Evolutionary conservation across 2,888 invertebrate genomes (phyloP), one percentile per base, ranked within the genome.

Genomic region (Laspeyria flexula): DNA sequence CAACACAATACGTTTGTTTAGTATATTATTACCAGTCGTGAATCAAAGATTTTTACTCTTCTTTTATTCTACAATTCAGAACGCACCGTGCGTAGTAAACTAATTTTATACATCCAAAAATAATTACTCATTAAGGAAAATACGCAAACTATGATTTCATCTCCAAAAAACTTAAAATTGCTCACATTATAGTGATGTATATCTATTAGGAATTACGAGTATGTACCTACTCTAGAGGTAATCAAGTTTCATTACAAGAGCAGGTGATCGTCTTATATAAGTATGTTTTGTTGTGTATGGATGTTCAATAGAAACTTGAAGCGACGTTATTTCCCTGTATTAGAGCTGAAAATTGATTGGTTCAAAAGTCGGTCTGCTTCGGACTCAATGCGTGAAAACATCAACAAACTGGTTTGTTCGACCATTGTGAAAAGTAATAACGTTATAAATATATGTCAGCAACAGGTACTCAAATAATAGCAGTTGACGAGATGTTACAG

Each of bases 321-420:
- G 10, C 44, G 27, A 56, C 55, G 33, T 54, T 65, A 60, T 34
- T 3, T 1, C 43, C 0, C 34, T 13, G 49, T 6, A 39, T 35
- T 66, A 72, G 47, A 56, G 59, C 44, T 57, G 52, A 60, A 60
- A 67, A 54, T 69, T 37, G 57, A 42, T 34, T 60, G 58, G n/a
- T 35, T 12, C 21, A n/a, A 15, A 15, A 27, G 21, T 21, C 29
- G 45, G 43, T 43, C 44, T 50, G 42, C 48, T 40, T 55, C 38
- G 45, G 41, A 44, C 29, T 13, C 45, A 30, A 51, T 55, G 53
- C 65, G 70, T 71, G 67, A 71, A 73, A 70, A 73, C 75, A 77
- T 72, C 75, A 77, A 77, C 76, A 81, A 84, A 84, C 83, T 72
- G 81, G 83, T 83, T 83, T 77, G 67, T 29, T 50, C 68, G 63